A percentile compares a stretch with the other conserved stretches of the same genome.
These are phyloP conservation scores for Tryphoninae sp. DNA, from an alignment of 2,888 invertebrate genomes.

Conservation along the genomic window DNA sequence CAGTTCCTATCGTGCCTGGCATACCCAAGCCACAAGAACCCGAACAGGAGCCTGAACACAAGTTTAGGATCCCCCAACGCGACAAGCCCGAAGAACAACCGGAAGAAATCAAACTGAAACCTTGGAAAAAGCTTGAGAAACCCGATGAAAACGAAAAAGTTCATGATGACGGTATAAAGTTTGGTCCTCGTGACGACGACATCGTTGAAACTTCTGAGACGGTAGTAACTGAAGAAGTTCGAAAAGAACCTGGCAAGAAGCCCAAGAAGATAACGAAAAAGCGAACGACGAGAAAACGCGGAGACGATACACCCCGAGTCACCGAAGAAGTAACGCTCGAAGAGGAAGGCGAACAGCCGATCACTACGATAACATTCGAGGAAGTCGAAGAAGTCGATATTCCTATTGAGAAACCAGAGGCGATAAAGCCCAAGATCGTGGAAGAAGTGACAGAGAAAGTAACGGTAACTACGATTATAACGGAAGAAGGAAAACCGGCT, in stretches of 20 bases:
- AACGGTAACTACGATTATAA: constrained; percentile 80
- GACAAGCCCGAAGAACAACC: constrained; percentile 73
- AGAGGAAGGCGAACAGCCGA: constrained; percentile 74
- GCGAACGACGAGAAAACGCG: constrained; percentile 77
- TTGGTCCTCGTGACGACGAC: constrained; percentile 62
- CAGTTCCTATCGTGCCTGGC: constrained; percentile 68
- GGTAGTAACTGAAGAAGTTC: constrained; percentile 67
- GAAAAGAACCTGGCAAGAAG: constrained; percentile 71
- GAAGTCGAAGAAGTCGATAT: constrained; percentile 73
- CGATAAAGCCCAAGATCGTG: constrained; percentile 54
- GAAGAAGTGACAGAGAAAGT: constrained; percentile 71
- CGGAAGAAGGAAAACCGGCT: constrained; percentile 77
- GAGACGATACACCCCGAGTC: constrained; percentile 71
- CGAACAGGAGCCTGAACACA: constrained; percentile 74
- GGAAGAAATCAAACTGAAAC: constrained; percentile 78
- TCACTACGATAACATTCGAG: constrained; percentile 70
- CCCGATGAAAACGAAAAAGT: constrained; percentile 70
- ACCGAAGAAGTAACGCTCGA: constrained; percentile 81
- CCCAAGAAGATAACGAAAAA: constrained; percentile 75
- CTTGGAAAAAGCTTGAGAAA: constrained; percentile 75
- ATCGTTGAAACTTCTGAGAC: constrained; percentile 67
- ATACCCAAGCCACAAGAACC: constrained; percentile 74
- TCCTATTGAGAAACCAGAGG: constrained; percentile 61
- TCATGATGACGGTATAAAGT: constrained; percentile 42
- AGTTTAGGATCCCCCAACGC: constrained; percentile 73